A percentile compares a stretch with the other conserved stretches of the same genome.
These are phyloP conservation scores for Drosophila funebris DNA, from an alignment of 1,140 invertebrate species.

Conservation along the genomic window DNA sequence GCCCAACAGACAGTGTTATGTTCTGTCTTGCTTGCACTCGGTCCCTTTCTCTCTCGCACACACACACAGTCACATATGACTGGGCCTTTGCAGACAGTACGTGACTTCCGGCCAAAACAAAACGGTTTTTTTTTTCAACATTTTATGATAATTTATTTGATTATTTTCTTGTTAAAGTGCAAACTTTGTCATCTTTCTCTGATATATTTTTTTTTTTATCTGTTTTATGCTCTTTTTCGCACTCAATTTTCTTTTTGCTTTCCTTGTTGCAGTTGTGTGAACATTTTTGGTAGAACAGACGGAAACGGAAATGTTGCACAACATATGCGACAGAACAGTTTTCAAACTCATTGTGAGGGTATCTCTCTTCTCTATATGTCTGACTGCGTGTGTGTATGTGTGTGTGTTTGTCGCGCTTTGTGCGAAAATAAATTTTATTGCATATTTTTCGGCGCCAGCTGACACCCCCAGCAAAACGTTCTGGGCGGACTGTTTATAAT, in stretches of 20 bases:
- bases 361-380: not conserved
- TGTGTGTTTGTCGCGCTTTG: conserved; percentile 26
- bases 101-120: conserved; percentile 81
- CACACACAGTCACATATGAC: conserved; percentile 22
- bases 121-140: conserved; percentile 68
- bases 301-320: conserved; percentile 80
- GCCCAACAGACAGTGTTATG: conserved; percentile 12
- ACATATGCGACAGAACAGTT: conserved; percentile 67
- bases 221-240: conserved; percentile 27
- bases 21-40: not conserved
- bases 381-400: not conserved
- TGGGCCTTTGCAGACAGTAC: conserved; percentile 68
- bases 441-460: conserved; percentile 76
- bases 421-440: conserved; percentile 76
- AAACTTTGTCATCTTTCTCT: conserved; percentile 69
- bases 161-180: conserved; percentile 82
- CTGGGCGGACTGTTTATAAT: conserved; percentile 17
- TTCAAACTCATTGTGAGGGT: conserved; percentile 5
- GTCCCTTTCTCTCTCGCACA: not conserved
- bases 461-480: conserved; percentile 28
- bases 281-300: conserved; percentile 39
- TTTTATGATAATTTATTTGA: conserved; percentile 82
- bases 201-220: conserved; percentile 1
- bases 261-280: conserved; percentile 1
- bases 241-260: conserved; percentile 17